Percentiles rank a stretch among this genome's conserved stretches.
These are phyloP conservation scores for Mythimna impura DNA, from an alignment of 2,888 invertebrate species.

Conservation along the genomic window DNA sequence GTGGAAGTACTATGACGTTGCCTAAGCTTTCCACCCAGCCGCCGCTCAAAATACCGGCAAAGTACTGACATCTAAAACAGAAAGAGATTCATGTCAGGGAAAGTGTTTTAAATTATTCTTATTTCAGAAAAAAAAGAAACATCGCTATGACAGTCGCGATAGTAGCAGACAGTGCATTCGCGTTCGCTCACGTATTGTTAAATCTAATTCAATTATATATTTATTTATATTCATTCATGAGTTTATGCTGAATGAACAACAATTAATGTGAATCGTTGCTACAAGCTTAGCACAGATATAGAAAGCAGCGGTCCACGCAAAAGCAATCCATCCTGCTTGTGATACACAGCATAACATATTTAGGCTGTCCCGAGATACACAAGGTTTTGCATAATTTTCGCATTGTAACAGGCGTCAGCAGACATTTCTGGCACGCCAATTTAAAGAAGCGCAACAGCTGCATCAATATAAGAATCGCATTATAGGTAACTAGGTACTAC, in stretches of 20 bases:
- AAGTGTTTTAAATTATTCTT: background rate
- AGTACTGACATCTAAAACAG: slow-evolving; percentile 94
- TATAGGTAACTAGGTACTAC: background rate
- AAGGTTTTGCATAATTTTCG: background rate
- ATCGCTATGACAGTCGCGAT: background rate
- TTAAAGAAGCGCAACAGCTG: background rate
- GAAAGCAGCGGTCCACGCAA: background rate
- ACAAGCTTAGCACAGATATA: background rate
- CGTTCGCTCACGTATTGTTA: background rate
- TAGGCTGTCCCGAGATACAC: background rate
- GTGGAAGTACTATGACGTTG: slow-evolving; percentile 95
- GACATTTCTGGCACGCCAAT: background rate
- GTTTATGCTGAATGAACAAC: background rate
- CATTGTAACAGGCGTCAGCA: background rate
- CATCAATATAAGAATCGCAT: background rate
- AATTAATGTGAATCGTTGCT: background rate
- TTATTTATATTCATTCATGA: no score
- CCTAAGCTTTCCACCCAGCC: slow-evolving; percentile 95
- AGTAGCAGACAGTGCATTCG: background rate
- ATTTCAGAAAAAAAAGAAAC: background rate
- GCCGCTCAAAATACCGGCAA: slow-evolving; percentile 97
- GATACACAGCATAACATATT: background rate
- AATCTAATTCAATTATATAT: background rate
- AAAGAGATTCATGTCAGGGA: slow-evolving; percentile 7
- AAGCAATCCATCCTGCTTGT: background rate